phyloP scores from a whole-genome alignment of 2,797 vertebrate species.

The Paedocypris micromegethes region DNA sequence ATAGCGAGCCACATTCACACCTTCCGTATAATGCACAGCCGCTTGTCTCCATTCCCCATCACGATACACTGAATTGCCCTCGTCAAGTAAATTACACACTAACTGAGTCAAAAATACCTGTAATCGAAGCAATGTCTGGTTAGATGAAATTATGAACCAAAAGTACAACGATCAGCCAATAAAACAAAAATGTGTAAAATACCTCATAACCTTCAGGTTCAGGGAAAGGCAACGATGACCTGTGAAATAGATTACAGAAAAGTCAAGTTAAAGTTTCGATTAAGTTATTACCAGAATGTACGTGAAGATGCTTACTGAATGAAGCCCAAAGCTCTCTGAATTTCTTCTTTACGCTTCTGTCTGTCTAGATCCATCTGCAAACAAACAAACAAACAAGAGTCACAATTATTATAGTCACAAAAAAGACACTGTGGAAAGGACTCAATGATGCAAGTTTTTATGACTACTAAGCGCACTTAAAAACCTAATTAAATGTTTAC shows the following conservation, averaged over 20 bases:
- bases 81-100: constrained; percentile 89
- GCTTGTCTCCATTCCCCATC: constrained; percentile 87
- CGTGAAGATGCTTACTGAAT: constrained; percentile 83
- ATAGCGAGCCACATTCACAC: constrained; percentile 87
- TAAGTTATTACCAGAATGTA: not conserved
- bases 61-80: constrained; percentile 88
- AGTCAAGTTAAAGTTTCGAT: too few species aligned
- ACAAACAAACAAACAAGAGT: not conserved
- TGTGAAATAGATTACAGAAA: constrained; percentile 50
- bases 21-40: constrained; percentile 86
- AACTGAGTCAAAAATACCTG: constrained; percentile 91
- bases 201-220: constrained; percentile 94
- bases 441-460: too few species aligned
- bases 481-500: too few species aligned
- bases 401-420: constrained; percentile 16
- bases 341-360: constrained; percentile 91
- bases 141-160: not conserved
- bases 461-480: too few species aligned
- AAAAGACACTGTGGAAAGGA: not conserved
- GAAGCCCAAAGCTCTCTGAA: constrained; percentile 94
- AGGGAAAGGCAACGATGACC: constrained; percentile 89
- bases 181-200: not conserved
- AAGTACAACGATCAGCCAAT: not conserved
- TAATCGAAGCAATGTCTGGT: not conserved
- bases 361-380: constrained; percentile 79